Evolutionary conservation across 64 coral and sea anemone species (phyloP).

Genomic region (Astreopora myriophthalma): DNA sequence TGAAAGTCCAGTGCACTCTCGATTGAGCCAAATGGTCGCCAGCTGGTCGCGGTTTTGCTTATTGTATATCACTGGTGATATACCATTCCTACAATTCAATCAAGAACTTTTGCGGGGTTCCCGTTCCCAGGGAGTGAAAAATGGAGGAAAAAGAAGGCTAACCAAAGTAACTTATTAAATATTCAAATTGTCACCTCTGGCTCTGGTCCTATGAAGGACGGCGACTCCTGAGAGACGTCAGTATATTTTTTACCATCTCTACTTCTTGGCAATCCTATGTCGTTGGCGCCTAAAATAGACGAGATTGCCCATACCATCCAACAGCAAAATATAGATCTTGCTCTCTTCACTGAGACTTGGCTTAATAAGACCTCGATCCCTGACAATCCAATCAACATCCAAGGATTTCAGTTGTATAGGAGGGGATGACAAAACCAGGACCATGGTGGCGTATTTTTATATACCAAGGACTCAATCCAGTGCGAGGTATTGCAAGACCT

Average conservation of each 20-base stretch:
- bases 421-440: neutral
- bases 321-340: neutral
- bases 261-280: neutral
- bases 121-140: neutral
- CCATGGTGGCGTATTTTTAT: neutral
- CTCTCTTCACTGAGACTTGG: neutral
- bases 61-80: too few relatives aligned
- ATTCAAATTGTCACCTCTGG: neutral
- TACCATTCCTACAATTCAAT: slow-evolving; percentile 44
- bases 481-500: neutral
- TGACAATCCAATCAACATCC: neutral
- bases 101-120: neutral
- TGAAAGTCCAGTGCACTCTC: too few relatives aligned
- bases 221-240: neutral
- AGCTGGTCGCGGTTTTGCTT: too few relatives aligned
- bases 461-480: neutral
- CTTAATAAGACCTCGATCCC: neutral
- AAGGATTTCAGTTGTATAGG: neutral
- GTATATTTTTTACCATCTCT: neutral
- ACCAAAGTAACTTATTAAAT: neutral
- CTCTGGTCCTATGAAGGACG: neutral
- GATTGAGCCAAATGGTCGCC: too few relatives aligned
- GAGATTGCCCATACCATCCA: neutral
- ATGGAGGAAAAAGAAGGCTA: neutral
- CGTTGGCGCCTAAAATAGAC: neutral